Evolutionary conservation across 2,113 vertebrate species (phyloP).

Genomic region (Perca schrenkii): DNA sequence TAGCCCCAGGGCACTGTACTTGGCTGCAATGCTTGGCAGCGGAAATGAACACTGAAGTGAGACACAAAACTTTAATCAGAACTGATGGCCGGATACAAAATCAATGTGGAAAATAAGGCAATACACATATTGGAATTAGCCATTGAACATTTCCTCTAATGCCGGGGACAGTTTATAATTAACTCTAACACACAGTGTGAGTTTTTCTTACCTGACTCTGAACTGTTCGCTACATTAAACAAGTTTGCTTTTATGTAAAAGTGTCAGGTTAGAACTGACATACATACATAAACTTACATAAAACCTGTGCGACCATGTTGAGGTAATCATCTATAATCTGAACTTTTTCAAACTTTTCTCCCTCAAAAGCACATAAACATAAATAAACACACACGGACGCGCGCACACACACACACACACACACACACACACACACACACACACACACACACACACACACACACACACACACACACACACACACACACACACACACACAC

Average conservation of each 20-base stretch:
- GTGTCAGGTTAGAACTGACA: no score
- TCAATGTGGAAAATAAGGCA: neutral
- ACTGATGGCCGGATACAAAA: neutral
- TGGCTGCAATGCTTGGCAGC: neutral
- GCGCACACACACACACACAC: neutral
- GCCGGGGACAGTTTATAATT: no score
- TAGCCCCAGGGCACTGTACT: neutral
- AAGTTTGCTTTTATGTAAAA: no score
- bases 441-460: slow-evolving; percentile 10
- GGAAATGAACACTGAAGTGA: neutral
- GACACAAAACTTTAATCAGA: neutral
- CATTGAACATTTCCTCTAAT: no score
- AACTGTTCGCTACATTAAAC: no score
- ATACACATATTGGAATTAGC: neutral
- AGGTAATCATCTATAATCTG: neutral
- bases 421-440: neutral
- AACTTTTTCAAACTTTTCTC: neutral
- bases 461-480: slow-evolving; percentile 7
- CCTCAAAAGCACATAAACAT: neutral
- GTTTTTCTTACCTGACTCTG: no score
- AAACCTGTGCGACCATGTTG: neutral
- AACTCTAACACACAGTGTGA: no score
- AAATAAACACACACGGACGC: slow-evolving; percentile 3
- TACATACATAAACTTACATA: no score
- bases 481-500: slow-evolving; percentile 8